Percentiles rank a stretch among this genome's conserved stretches.
These are phyloP conservation scores for Egretta garzetta DNA, from an alignment of 2,113 vertebrate species.

Conservation along the genomic window DNA sequence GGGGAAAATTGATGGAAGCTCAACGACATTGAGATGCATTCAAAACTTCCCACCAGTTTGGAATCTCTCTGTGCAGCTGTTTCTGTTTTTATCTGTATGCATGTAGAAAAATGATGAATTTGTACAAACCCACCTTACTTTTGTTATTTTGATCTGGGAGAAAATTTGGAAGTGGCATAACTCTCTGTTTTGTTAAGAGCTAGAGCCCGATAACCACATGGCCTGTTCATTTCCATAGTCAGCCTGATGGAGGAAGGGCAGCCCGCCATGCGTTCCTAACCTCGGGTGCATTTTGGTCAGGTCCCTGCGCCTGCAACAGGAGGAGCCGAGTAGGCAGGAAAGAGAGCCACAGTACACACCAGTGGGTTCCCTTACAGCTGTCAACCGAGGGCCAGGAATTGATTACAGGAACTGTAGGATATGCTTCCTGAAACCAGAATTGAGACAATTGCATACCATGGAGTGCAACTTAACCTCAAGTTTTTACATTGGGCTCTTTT, in stretches of 20 bases:
- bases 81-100: background rate
- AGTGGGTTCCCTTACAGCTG: background rate
- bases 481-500: background rate
- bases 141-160: background rate
- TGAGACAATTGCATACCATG: background rate
- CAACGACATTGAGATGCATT: background rate
- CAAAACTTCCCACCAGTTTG: background rate
- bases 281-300: background rate
- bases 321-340: background rate
- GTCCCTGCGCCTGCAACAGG: background rate
- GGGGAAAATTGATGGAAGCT: background rate
- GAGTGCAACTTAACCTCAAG: background rate
- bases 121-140: background rate
- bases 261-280: fast-evolving
- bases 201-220: fast-evolving
- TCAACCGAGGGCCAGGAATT: no score
- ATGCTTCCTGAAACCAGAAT: background rate
- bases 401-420: background rate
- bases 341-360: background rate
- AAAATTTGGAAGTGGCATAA: background rate
- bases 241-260: background rate
- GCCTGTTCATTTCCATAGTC: fast-evolving
- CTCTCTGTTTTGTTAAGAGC: background rate
- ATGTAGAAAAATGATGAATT: background rate
- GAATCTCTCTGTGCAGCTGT: background rate